Percentiles rank a stretch among this genome's conserved stretches.
Conservation (phyloP, 2,797 vertebrate species). For the Mycteria americana region DNA sequence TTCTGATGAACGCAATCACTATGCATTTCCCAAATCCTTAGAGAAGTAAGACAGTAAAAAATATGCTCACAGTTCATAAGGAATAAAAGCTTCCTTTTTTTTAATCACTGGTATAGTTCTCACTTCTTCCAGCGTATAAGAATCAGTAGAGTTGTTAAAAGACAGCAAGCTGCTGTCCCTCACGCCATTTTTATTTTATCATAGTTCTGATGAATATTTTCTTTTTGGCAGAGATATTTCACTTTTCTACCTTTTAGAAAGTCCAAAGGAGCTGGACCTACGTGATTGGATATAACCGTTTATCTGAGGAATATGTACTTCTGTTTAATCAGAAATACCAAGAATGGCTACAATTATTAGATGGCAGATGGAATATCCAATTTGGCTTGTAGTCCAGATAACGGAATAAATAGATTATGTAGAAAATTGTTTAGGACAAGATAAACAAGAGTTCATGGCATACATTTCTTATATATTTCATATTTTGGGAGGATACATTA, state of each 20-base stretch:
- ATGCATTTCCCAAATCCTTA: not conserved
- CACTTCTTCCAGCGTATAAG: not conserved
- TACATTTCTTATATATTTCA: not conserved
- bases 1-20: not conserved
- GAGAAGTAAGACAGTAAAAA: not conserved
- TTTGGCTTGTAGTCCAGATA: not conserved
- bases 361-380: not conserved
- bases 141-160: not conserved
- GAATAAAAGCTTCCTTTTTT: not conserved
- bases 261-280: not conserved
- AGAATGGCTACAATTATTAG: not conserved
- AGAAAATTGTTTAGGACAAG: not conserved
- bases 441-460: fast-evolving
- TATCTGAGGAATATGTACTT: not conserved
- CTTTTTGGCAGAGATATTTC: not conserved
- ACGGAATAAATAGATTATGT: not conserved
- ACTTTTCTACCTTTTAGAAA: not conserved
- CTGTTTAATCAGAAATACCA: not conserved
- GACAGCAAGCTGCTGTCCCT: not conserved
- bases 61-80: not conserved
- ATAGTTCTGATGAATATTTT: not conserved
- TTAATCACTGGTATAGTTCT: not conserved
- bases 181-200: not conserved
- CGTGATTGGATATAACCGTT: not conserved
- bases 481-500: not conserved